These are phyloP conservation scores for Bradypus variegatus DNA, from an alignment of 2,797 vertebrate genomes.

Conservation along the genomic window DNA sequence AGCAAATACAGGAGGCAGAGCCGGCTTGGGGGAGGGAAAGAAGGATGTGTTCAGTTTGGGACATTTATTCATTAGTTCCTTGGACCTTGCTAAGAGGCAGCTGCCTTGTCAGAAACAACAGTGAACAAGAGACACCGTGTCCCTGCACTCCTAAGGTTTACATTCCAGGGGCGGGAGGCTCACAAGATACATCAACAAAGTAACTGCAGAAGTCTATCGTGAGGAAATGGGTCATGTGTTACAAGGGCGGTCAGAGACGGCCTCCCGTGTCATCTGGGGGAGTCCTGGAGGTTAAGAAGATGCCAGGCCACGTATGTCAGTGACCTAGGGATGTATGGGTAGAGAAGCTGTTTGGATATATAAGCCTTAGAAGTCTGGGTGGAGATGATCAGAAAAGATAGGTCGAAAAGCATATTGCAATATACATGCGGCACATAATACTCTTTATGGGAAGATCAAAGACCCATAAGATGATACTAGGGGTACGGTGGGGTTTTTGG, in stretches of 20 bases:
- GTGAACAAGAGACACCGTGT: background rate
- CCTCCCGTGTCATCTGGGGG: background rate
- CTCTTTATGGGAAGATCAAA: conserved; percentile 1
- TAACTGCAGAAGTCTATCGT: background rate
- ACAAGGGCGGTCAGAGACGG: background rate
- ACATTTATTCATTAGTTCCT: background rate
- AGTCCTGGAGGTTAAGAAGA: background rate
- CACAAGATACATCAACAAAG: background rate
- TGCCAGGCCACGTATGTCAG: background rate
- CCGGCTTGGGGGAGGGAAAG: conserved; percentile 10
- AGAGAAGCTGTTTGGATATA: background rate
- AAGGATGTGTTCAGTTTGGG: background rate
- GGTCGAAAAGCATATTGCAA: background rate
- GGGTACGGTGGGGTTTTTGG: background rate
- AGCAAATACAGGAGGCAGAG: conserved; percentile 21
- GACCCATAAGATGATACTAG: background rate
- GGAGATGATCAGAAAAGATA: background rate
- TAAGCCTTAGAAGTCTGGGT: background rate
- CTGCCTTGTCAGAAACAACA: background rate
- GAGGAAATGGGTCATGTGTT: background rate
- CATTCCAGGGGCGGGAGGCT: background rate
- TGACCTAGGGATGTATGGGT: background rate
- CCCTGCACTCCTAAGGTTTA: background rate
- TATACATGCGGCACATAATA: background rate
- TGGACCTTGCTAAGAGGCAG: background rate